Conservation (phyloP, 2,113 vertebrate genomes). For the Anoplopoma fimbria region DNA sequence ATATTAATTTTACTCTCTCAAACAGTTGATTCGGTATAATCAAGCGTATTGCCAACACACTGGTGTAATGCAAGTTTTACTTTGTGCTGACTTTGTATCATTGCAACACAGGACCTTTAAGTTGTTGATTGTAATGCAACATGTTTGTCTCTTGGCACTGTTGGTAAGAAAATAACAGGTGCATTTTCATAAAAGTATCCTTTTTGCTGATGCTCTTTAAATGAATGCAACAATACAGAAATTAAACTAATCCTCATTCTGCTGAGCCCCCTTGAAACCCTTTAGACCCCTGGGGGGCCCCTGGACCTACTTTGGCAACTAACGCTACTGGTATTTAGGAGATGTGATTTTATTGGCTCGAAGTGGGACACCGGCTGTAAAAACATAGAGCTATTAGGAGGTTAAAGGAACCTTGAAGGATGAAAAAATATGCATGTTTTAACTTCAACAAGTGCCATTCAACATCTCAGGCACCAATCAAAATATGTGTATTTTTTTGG, state of each 20-base stretch:
- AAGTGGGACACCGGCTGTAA: slow-evolving; percentile 55
- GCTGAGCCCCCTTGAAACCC: slow-evolving; percentile 45
- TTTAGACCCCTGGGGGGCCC: slow-evolving; percentile 38
- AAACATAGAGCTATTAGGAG: slow-evolving; percentile 37
- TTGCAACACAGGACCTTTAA: not conserved
- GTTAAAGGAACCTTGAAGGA: slow-evolving; percentile 56
- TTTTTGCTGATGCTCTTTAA: slow-evolving; percentile 40
- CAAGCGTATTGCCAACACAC: not conserved
- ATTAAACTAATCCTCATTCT: slow-evolving; percentile 61
- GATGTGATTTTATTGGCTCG: slow-evolving; percentile 67
- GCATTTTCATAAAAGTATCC: slow-evolving; percentile 17
- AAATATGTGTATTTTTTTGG: not conserved
- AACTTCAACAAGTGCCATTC: slow-evolving; percentile 31
- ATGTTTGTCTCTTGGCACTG: not conserved
- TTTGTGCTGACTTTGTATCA: not conserved
- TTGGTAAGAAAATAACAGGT: slow-evolving; percentile 15
- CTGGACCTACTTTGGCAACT: slow-evolving; percentile 67
- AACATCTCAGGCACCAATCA: not conserved
- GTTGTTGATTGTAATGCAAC: not conserved
- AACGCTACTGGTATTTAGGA: slow-evolving; percentile 60
- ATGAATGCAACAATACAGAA: slow-evolving; percentile 38
- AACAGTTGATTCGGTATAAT: not conserved
- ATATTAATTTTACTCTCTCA: not conserved
- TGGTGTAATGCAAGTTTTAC: not conserved
- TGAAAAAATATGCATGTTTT: slow-evolving; percentile 37